Evolutionary conservation across 2,888 invertebrate species (phyloP).

Genomic region (Vannuccia rotundouncinata): DNA sequence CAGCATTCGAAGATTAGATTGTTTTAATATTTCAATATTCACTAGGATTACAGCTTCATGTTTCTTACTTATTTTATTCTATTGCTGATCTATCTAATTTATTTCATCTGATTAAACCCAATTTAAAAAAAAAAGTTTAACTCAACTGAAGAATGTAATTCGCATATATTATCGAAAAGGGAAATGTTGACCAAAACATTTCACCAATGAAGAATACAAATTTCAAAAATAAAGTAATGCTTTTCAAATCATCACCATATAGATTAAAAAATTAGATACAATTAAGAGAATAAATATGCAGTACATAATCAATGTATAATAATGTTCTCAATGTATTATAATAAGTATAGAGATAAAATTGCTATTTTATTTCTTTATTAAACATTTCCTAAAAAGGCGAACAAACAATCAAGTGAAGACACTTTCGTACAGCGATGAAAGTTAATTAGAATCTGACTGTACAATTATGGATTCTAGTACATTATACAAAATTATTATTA

Average conservation of each 20-base stretch:
- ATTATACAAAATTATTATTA: not conserved
- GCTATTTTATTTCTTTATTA: no score
- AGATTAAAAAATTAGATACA: not conserved
- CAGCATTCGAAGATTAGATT: no score
- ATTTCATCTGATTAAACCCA: no score
- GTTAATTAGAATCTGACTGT: no score
- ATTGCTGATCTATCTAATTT: no score
- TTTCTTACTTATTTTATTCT: no score
- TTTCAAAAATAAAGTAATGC: conserved; percentile 1
- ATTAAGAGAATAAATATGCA: no score
- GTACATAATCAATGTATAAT: no score
- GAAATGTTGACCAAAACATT: not conserved
- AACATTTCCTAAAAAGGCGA: conserved; percentile 13
- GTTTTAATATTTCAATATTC: no score
- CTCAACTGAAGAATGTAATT: not conserved
- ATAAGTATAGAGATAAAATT: no score
- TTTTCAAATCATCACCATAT: conserved; percentile 1
- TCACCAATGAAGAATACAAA: not conserved
- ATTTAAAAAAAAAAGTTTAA: not conserved
- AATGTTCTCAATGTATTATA: no score
- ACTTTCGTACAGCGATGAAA: not conserved
- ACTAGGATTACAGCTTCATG: no score
- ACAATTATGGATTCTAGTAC: not conserved
- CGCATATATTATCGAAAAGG: conserved; percentile 4
- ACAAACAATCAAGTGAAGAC: not conserved